These are phyloP conservation scores for Cryptophagus acutangulus DNA, from an alignment of 2,888 invertebrate species.

Conservation along the genomic window DNA sequence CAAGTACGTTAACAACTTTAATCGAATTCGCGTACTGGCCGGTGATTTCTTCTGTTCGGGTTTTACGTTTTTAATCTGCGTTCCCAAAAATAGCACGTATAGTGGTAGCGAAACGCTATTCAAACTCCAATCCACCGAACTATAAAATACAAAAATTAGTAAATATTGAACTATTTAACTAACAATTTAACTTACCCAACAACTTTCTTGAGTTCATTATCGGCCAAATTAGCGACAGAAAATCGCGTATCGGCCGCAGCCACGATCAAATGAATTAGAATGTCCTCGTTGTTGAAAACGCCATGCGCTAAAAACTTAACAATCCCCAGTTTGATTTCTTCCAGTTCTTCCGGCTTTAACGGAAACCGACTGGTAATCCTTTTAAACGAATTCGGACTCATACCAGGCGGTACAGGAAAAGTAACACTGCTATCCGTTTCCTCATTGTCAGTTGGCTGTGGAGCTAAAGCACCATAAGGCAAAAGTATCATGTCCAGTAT, in stretches of 20 bases:
- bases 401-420: constrained; percentile 65
- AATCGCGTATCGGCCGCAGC: constrained; percentile 86
- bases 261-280: constrained; percentile 72
- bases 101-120: constrained; percentile 65
- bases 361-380: constrained; percentile 67
- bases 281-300: constrained; percentile 68
- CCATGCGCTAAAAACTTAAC: constrained; percentile 79
- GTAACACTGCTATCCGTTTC: constrained; percentile 23
- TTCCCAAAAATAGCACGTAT: constrained; percentile 75
- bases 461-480: constrained; percentile 69
- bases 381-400: constrained; percentile 72
- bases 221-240: constrained; percentile 82
- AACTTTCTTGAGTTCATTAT: constrained; percentile 76
- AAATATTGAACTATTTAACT: no score
- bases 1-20: constrained; percentile 80
- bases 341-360: constrained; percentile 73
- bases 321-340: constrained; percentile 74
- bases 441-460: constrained; percentile 2
- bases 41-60: constrained; percentile 70
- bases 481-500: constrained; percentile 78
- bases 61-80: constrained; percentile 53
- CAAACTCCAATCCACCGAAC: constrained; percentile 75
- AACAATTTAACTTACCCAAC: constrained; percentile 52
- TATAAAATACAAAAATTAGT: no score
- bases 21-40: constrained; percentile 75